Percentiles rank a stretch among this genome's conserved stretches.
phyloP scores from a whole-genome alignment of 2,113 vertebrate species.

The Lota lota region DNA sequence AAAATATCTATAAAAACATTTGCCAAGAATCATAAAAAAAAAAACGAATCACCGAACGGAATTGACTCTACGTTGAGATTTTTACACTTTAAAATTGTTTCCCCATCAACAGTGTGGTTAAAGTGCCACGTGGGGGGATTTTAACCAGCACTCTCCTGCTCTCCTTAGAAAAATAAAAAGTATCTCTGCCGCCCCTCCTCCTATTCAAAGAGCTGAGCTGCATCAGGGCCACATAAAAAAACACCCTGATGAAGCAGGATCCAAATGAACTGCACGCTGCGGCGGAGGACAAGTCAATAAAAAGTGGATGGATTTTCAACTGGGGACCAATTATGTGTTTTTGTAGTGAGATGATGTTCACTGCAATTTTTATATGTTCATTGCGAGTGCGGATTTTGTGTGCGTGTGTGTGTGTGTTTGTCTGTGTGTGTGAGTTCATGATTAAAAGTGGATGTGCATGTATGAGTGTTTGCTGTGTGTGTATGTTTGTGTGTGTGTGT shows the following conservation, averaged over 20 bases:
- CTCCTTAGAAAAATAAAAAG: constrained; percentile 40
- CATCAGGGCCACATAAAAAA: constrained; percentile 61
- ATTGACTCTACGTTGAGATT: constrained; percentile 29
- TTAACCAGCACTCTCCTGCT: constrained; percentile 15
- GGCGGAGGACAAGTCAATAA: constrained; percentile 60
- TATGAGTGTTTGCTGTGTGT: constrained; percentile 7
- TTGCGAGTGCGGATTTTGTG: not conserved
- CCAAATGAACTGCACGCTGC: constrained; percentile 63
- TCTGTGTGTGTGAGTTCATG: not conserved
- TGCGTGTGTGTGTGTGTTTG: not conserved
- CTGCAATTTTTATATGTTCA: constrained; percentile 32
- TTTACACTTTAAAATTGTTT: constrained; percentile 10
- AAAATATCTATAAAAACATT: not conserved
- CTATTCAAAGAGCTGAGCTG: constrained; percentile 55
- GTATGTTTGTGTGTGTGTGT: constrained; percentile 7
- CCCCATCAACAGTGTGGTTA: too few relatives aligned
- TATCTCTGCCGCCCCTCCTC: constrained; percentile 33
- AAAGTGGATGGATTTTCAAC: constrained; percentile 56
- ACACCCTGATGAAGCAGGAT: constrained; percentile 65
- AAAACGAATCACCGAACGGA: not conserved
- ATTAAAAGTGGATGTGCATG: not conserved
- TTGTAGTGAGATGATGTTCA: constrained; percentile 56
- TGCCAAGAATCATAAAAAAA: too few relatives aligned
- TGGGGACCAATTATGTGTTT: constrained; percentile 59
- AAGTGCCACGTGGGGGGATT: too few relatives aligned